Conservation (phyloP, 2,888 invertebrate genomes). For the Eurytoma californica region DNA sequence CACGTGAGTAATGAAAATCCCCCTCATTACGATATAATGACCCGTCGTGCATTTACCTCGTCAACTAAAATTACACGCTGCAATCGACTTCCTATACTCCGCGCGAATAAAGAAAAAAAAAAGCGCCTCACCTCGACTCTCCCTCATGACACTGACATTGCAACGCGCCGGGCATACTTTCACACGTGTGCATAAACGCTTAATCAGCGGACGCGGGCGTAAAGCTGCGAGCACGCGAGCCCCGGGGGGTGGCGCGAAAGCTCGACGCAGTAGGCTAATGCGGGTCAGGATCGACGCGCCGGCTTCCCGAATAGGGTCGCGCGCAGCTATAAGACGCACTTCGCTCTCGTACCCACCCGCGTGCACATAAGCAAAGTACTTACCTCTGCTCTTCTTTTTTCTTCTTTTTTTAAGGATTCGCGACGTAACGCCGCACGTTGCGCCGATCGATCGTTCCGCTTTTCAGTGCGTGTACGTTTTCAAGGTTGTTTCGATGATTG, state of each 20-base stretch:
- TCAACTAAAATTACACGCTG: not conserved
- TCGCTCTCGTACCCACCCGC: not conserved
- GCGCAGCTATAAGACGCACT: constrained; percentile 12
- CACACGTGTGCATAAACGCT: not conserved
- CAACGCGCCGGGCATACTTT: not conserved
- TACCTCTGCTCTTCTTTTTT: not conserved
- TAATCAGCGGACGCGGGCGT: not conserved
- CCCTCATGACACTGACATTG: constrained; percentile 46
- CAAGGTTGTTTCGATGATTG: not conserved
- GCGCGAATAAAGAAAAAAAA: not conserved
- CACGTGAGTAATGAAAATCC: too few relatives aligned
- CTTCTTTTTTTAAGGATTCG: constrained; percentile 30
- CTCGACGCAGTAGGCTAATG: constrained; percentile 15
- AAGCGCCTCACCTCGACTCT: constrained; percentile 27
- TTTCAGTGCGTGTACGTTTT: not conserved
- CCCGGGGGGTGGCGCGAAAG: constrained; percentile 1
- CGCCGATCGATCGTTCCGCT: not conserved
- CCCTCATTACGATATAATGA: too few relatives aligned
- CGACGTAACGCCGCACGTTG: not conserved
- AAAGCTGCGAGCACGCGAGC: not conserved
- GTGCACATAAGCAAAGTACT: not conserved
- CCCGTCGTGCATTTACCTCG: too few relatives aligned
- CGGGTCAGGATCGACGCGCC: constrained; percentile 45
- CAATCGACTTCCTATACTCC: constrained; percentile 34
- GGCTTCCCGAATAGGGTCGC: constrained; percentile 34